These are phyloP conservation scores for Tinea pellionella DNA, from an alignment of 2,888 invertebrate species.

Conservation along the genomic window DNA sequence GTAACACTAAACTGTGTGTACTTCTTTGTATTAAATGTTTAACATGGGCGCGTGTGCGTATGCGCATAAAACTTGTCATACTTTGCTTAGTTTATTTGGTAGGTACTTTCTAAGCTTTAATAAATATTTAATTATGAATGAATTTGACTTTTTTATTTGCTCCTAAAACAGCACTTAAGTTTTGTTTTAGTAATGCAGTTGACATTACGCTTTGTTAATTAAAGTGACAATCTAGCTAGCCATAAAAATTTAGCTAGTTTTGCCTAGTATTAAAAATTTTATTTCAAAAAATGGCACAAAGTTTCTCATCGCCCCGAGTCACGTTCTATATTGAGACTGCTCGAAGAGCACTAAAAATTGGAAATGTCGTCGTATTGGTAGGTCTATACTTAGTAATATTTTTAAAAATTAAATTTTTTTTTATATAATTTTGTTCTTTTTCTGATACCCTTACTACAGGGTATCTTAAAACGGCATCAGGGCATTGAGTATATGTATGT, in stretches of 20 bases:
- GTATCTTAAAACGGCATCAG: no score
- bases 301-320: background rate
- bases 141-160: no score
- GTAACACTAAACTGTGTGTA: conserved; percentile 6
- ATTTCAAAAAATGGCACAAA: background rate
- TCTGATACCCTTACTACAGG: no score
- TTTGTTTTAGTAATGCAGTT: no score
- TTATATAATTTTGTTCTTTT: background rate
- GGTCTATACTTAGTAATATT: background rate
- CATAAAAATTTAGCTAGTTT: no score
- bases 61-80: background rate
- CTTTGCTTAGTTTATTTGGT: background rate
- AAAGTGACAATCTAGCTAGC: no score
- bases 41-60: background rate
- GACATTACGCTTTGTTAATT: no score
- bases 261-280: no score
- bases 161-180: no score
- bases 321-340: conserved; percentile 5
- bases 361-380: background rate
- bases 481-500: no score
- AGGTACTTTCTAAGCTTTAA: no score
- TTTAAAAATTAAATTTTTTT: background rate
- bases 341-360: conserved; percentile 3
- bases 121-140: no score
- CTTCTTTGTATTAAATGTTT: background rate